Conservation (phyloP, 2,113 vertebrate species). For the Chloropsis cyanopogon region DNA sequence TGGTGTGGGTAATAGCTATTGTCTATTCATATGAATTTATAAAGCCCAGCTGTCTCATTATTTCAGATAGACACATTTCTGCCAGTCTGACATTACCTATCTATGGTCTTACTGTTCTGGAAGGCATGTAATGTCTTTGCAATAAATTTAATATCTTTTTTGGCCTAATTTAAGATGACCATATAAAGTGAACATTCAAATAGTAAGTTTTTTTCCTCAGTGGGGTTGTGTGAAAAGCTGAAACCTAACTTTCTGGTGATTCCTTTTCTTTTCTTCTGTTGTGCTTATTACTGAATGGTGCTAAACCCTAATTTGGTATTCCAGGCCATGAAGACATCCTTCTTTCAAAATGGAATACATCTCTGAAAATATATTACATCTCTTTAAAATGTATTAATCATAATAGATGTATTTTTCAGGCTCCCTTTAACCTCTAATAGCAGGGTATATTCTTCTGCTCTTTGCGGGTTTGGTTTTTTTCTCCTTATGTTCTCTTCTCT, state of each 20-base stretch:
- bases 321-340: neutral
- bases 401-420: neutral
- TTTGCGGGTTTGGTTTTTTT: neutral
- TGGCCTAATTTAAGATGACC: neutral
- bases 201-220: neutral
- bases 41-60: neutral
- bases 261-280: neutral
- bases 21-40: neutral
- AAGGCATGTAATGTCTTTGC: neutral
- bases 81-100: neutral
- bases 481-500: neutral
- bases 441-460: neutral
- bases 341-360: neutral
- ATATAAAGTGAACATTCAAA: neutral
- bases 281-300: neutral
- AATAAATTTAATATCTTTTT: neutral
- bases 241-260: neutral
- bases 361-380: neutral
- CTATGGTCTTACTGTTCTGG: neutral
- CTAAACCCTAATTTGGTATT: neutral
- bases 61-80: neutral
- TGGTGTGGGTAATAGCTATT: neutral
- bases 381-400: neutral
- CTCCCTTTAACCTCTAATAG: neutral
- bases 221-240: neutral